Base-by-base conservation (phyloP, 2,113 vertebrate species). In the Triplophysa dalaica region DNA sequence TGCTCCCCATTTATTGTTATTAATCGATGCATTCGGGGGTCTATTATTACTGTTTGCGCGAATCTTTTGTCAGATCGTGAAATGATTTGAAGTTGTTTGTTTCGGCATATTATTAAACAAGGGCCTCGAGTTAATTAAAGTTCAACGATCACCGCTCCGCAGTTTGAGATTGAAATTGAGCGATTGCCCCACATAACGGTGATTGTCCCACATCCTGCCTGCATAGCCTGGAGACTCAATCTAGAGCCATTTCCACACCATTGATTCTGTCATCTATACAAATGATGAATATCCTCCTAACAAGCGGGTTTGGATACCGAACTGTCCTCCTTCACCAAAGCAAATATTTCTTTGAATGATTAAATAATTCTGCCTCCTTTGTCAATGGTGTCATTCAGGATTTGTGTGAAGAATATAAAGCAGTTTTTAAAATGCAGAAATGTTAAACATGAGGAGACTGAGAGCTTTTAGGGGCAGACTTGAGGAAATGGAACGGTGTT, bases 111-210 rank as follows among this genome's bases (percentile, higher is more conserved):
- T 85, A 86, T 88, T 88, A 91, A 92, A 91, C 89, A 91, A 79
- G 84, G 86, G 87, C 84, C 75, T 86, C 60, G 73, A 86, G 89
- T 90, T 93, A 93, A 94, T 94, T 93, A 91, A 90, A 92, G 80
- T 85, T 88, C 90, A 93, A 92, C 84, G 92, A 93, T 92, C 92
- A 92, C 88, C 79, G 86, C 84, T 75, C 70, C 84, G 86, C 85
- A 82, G 84, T 89, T 91, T 88, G 89, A 93, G 89, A 92, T 94
- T 94, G 90, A 92, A 94, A 92, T 88, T 93, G 93, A 93, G 91
- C 91, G 91, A 86, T 89, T 91, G 92, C 81, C 89, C 92, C 90
- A 93, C 87, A 93, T 92, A 93, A 82, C 88, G 92, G 90, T 87
- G 88, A 86, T 87, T 90, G 87, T 89, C 87, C 88, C 88, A 83